Conservation (phyloP, 2,113 vertebrate species). For the Brachyistius frenatus region DNA sequence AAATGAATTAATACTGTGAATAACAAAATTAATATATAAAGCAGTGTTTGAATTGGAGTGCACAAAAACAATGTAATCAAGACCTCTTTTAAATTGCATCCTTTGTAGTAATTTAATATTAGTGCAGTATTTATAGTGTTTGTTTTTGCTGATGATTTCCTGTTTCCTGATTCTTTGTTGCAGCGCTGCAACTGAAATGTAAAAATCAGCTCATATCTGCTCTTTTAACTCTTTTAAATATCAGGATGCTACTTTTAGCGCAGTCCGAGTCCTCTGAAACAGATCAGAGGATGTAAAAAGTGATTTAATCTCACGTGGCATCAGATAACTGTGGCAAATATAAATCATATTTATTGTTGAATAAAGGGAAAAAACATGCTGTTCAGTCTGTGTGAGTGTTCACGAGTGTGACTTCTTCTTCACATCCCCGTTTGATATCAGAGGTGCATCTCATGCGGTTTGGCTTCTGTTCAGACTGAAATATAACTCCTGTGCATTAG, state of each 20-base stretch:
- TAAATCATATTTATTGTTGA: constrained; percentile 44
- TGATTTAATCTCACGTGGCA: constrained; percentile 26
- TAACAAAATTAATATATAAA: constrained; percentile 2
- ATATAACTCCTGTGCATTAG: not conserved
- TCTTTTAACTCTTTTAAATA: not conserved
- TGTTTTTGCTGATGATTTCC: not conserved
- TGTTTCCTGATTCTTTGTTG: not conserved
- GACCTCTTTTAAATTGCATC: constrained; percentile 11
- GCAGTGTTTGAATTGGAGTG: not conserved
- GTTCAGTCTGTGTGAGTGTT: constrained; percentile 12
- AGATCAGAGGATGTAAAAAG: constrained; percentile 1
- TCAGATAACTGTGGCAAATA: not conserved
- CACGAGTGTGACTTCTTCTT: not conserved
- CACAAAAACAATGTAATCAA: no score
- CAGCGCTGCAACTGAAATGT: constrained; percentile 29
- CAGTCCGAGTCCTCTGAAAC: not conserved
- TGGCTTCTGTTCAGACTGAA: not conserved
- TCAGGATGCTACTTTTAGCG: not conserved
- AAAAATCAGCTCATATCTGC: not conserved
- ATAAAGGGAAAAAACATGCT: constrained; percentile 32
- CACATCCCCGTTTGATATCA: no score
- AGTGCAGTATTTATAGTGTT: constrained; percentile 5
- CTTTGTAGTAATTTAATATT: not conserved
- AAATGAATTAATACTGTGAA: not conserved
- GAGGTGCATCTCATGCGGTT: not conserved